Evolutionary conservation across 1,140 invertebrate species (phyloP).

Genomic region (Drosophila sucinea): DNA sequence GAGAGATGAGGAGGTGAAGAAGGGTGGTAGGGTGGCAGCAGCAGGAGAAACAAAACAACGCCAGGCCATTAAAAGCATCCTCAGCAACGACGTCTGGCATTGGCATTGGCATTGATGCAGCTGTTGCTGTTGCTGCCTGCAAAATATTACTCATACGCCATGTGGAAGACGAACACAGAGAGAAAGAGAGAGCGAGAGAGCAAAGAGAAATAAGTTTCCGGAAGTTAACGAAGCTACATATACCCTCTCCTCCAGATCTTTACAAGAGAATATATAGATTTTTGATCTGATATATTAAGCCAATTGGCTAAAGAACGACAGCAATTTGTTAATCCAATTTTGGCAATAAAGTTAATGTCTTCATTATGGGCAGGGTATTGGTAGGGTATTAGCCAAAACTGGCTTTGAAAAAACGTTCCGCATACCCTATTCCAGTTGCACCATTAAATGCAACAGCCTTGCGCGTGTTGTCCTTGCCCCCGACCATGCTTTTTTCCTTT

Average conservation of each 20-base stretch:
- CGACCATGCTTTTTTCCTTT: constrained; percentile 13
- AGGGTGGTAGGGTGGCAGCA: not conserved
- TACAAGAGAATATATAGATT: no score
- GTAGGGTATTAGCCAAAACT: not conserved
- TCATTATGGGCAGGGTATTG: no score
- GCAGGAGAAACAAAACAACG: constrained; percentile 20
- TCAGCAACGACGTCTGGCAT: constrained; percentile 25
- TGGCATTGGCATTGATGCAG: constrained; percentile 59
- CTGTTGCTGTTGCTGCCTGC: constrained; percentile 40
- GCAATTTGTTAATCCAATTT: no score
- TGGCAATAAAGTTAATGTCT: no score
- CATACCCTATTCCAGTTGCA: constrained; percentile 14
- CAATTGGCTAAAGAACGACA: not conserved
- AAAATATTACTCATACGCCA: constrained; percentile 60
- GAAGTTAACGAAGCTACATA: not conserved
- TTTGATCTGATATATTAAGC: not conserved
- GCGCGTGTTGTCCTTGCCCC: constrained; percentile 47
- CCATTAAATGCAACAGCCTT: constrained; percentile 44
- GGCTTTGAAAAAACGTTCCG: not conserved
- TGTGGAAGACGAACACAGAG: constrained; percentile 8
- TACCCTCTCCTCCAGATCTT: not conserved
- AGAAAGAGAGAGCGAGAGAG: not conserved
- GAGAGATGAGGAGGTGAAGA: constrained; percentile 1
- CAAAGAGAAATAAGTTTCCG: constrained; percentile 2
- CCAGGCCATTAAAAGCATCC: constrained; percentile 51